Percentiles rank a stretch among this genome's conserved stretches.
Conservation (phyloP, 2,888 invertebrate species). For the Marasmarcha lunaedactyla region DNA sequence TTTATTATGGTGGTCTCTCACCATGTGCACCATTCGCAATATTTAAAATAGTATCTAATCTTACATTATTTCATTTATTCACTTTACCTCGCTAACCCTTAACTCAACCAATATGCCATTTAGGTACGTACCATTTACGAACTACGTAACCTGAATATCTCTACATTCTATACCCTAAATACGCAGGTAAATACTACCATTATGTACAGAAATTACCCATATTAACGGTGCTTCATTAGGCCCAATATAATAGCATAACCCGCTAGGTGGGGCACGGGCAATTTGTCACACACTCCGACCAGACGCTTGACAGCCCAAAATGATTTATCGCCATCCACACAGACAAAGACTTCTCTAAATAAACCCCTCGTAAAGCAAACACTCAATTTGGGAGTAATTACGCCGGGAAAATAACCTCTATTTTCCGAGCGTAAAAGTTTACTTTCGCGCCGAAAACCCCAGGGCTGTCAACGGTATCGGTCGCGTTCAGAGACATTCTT, state of each 20-base stretch:
- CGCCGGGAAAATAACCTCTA: conserved; percentile 41
- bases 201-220: too few relatives aligned
- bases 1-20: too few relatives aligned
- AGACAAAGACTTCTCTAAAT: conserved; percentile 32
- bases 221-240: conserved; percentile 4
- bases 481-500: conserved; percentile 53
- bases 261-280: conserved; percentile 42
- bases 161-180: too few relatives aligned
- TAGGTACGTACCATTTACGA: too few relatives aligned
- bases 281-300: conserved; percentile 58
- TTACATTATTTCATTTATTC: too few relatives aligned
- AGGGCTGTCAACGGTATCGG: conserved; percentile 32
- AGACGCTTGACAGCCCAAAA: conserved; percentile 46
- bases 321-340: conserved; percentile 53
- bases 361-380: conserved; percentile 41
- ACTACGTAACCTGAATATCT: too few relatives aligned
- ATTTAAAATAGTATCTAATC: too few relatives aligned
- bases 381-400: conserved; percentile 52
- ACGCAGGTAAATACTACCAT: too few relatives aligned
- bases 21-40: too few relatives aligned
- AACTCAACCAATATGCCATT: too few relatives aligned
- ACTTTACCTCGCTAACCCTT: too few relatives aligned
- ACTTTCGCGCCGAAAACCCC: conserved; percentile 43
- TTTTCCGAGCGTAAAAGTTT: conserved; percentile 32
- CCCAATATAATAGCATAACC: conserved; percentile 30